Base-by-base conservation (phyloP, 2,888 invertebrate species). In the Lasioglossum oenotherae region DNA sequence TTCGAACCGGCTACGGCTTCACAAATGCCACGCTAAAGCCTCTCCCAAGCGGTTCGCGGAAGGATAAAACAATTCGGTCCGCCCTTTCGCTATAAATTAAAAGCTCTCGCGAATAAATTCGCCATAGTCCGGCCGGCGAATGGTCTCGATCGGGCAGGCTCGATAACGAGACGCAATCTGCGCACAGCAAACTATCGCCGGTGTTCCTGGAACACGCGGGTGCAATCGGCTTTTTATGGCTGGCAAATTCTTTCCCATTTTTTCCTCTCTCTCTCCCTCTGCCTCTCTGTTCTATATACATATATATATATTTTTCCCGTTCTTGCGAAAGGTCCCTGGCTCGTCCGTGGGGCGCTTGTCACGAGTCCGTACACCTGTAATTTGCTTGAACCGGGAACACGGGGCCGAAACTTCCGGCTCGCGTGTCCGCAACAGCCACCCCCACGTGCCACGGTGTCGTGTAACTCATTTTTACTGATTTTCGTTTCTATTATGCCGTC, bases 401-500 rank as follows among this genome's bases (percentile, higher is more conserved):
- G 64, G 14, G 60, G 76, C 53, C 77, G 57, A 82, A 82, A 84
- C 82, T 82, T 84, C 77, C 82, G 73, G 82, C 38, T 81, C 81
- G 82, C 84, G 84, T 78, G 84, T n/a, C 74, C 46, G 38, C 71
- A 71, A 49, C 82, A 57, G 69, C 76, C 77, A 64, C 67, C 73
- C 67, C 46, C 38, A 10, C 35, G 71, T 67, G 67, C 67, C 69
- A n/a, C 74, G 71, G 41, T 44, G 49, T 74, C 41, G 35, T 74
- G 73, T 31, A 46, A 74, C 60, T 77, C 31, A 31, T 81, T 64
- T 81, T 73, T 60, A 41, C 57, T 35, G 60, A 82, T 84, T 84
- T 67, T 64, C 73, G 44, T 69, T 77, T 57, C 73, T 77, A 77
- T 84, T 77, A 77, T 67, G 73, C 57, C 73, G 76, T 82, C 82